phyloP scores from a whole-genome alignment of 2,113 vertebrate genomes.

The Siniperca chuatsi region DNA sequence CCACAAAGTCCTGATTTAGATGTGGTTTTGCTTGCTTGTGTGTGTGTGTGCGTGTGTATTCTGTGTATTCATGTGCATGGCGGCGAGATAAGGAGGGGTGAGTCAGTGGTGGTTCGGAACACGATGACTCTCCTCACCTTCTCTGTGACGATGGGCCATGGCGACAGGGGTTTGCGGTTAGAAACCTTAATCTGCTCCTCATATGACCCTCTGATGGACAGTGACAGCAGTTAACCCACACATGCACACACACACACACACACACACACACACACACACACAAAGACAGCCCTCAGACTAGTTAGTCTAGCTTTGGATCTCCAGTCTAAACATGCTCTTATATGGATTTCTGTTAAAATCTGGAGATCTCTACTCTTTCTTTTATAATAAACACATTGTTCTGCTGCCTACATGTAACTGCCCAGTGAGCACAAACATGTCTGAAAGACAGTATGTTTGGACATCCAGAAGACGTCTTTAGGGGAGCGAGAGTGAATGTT shows the following conservation, averaged over 20 bases:
- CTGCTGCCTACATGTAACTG: slow-evolving; percentile 21
- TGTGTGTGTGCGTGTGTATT: neutral
- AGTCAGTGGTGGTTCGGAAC: slow-evolving; percentile 63
- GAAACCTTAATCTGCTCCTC: slow-evolving; percentile 85
- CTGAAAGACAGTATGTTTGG: slow-evolving; percentile 23
- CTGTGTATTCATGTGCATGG: neutral
- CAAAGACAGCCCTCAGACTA: slow-evolving; percentile 47
- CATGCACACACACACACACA: slow-evolving; percentile 33
- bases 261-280: slow-evolving; percentile 30
- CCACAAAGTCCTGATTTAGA: slow-evolving; percentile 69
- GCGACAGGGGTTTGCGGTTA: slow-evolving; percentile 81
- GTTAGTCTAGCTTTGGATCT: slow-evolving; percentile 53
- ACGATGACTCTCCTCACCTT: slow-evolving; percentile 66
- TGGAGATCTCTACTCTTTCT: slow-evolving; percentile 41
- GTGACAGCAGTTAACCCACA: slow-evolving; percentile 74
- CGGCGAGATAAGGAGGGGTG: slow-evolving; percentile 51
- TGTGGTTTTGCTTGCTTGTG: slow-evolving; percentile 26
- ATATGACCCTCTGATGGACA: slow-evolving; percentile 82
- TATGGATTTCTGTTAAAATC: slow-evolving; percentile 72
- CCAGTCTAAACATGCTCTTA: slow-evolving; percentile 77
- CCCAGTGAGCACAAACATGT: slow-evolving; percentile 24
- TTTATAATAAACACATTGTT: slow-evolving; percentile 58
- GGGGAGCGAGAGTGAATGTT: neutral
- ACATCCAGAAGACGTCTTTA: slow-evolving; percentile 15
- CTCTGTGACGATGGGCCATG: slow-evolving; percentile 67